phyloP scores from a whole-genome alignment of 2,797 vertebrate genomes.

The Etheostoma nigrum region DNA sequence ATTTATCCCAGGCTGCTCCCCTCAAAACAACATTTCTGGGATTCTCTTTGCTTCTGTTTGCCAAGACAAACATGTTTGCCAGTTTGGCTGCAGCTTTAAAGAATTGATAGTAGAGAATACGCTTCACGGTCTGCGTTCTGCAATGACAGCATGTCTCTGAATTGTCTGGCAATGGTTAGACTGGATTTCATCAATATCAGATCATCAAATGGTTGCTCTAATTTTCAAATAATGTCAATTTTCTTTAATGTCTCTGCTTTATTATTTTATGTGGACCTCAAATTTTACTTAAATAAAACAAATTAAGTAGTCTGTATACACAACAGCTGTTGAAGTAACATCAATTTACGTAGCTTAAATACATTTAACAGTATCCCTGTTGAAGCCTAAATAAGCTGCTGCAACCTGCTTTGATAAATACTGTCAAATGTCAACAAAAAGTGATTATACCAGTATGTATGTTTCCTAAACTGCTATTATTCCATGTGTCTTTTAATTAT shows the following conservation, averaged over 20 bases:
- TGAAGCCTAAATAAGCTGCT: background rate
- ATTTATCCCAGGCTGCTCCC: conserved; percentile 62
- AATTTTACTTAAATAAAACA: background rate
- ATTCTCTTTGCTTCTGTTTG: conserved; percentile 62
- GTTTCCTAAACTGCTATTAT: background rate
- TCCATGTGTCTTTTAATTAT: background rate
- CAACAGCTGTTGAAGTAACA: background rate
- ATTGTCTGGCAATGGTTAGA: conserved; percentile 43
- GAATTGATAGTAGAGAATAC: conserved; percentile 52
- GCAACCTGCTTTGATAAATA: background rate
- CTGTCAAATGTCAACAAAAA: background rate
- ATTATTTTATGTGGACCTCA: conserved; percentile 12
- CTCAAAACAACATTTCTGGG: conserved; percentile 72
- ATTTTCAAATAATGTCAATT: conserved; percentile 38
- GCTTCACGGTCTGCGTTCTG: conserved; percentile 38
- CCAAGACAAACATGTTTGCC: conserved; percentile 47
- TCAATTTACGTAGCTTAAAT: background rate
- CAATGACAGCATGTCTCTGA: conserved; percentile 51
- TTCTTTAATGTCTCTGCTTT: background rate
- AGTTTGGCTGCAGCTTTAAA: conserved; percentile 49
- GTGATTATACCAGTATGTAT: background rate
- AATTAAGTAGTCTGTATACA: background rate
- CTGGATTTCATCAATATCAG: conserved; percentile 38
- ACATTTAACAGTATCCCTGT: background rate
- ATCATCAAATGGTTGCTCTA: conserved; percentile 35